Conservation (phyloP, 1,140 invertebrate genomes). For the Monomorium pharaonis region DNA sequence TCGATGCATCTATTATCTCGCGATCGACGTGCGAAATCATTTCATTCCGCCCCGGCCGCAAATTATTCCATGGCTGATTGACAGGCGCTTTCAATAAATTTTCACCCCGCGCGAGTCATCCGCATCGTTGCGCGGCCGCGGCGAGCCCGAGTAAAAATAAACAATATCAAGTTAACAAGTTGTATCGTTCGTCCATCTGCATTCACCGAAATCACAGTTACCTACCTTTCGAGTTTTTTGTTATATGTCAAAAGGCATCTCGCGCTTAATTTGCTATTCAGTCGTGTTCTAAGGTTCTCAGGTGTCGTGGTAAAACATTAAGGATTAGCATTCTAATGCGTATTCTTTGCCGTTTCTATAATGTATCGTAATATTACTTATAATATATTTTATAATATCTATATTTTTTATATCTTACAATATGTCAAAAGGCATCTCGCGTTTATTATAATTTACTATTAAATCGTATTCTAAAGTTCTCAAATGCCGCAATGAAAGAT, state of each 20-base stretch:
- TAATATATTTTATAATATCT: neutral
- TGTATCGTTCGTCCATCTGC: neutral
- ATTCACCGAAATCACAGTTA: constrained; percentile 1
- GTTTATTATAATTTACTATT: neutral
- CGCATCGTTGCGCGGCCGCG: constrained; percentile 5
- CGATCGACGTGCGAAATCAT: constrained; percentile 57
- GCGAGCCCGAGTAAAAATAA: neutral
- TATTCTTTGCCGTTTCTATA: neutral
- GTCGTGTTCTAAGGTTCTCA: neutral
- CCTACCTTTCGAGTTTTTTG: neutral
- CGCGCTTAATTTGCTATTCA: neutral
- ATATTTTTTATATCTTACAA: neutral
- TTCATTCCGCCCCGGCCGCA: constrained; percentile 61
- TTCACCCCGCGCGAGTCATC: constrained; percentile 35
- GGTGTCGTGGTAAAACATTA: neutral
- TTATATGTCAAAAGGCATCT: neutral
- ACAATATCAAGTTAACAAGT: constrained; percentile 26
- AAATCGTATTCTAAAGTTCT: neutral
- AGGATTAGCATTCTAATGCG: neutral
- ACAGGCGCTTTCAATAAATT: constrained; percentile 63
- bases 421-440: neutral
- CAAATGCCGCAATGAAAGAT: too few relatives aligned
- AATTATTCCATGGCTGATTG: constrained; percentile 61
- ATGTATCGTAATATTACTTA: neutral
- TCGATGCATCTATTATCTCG: constrained; percentile 57